phyloP scores from a whole-genome alignment of 2,797 vertebrate species.

The Stomatorhinus walkeri region DNA sequence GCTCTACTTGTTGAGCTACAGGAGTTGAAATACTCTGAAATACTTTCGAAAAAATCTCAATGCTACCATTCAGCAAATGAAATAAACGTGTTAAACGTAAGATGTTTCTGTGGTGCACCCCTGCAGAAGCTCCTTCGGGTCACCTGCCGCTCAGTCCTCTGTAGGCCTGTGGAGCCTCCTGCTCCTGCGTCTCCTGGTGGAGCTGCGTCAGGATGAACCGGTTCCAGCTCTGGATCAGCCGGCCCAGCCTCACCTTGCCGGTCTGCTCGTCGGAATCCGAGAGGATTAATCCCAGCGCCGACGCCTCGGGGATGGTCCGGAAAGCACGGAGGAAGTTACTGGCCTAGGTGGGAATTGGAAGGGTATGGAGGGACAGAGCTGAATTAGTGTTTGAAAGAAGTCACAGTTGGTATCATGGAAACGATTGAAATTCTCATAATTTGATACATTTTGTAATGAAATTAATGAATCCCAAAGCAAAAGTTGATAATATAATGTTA shows the following conservation, averaged over 20 bases:
- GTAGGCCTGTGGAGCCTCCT: conserved; percentile 91
- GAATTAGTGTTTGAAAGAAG: background rate
- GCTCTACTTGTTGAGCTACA: background rate
- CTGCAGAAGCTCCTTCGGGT: background rate
- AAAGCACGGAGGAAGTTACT: conserved; percentile 95
- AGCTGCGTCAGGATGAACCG: conserved; percentile 96
- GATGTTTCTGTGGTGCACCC: background rate
- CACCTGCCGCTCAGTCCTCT: conserved; percentile 81
- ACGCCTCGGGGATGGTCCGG: conserved; percentile 94
- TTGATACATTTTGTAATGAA: background rate
- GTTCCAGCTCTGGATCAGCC: conserved; percentile 98
- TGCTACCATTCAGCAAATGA: background rate
- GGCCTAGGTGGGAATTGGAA: conserved; percentile 57
- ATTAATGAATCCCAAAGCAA: background rate
- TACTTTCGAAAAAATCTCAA: background rate
- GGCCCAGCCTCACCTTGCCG: conserved; percentile 83
- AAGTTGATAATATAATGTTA: background rate
- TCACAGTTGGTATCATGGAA: background rate
- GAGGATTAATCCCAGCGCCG: conserved; percentile 87
- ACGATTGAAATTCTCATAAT: background rate
- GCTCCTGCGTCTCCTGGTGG: conserved; percentile 95
- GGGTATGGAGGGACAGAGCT: background rate
- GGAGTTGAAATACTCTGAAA: background rate
- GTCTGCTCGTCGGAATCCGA: conserved; percentile 95
- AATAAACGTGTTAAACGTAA: background rate